A percentile compares a stretch with the other conserved stretches of the same genome.
Evolutionary conservation across 2,113 vertebrate species (phyloP).

Genomic region (Zosterops borbonicus): DNA sequence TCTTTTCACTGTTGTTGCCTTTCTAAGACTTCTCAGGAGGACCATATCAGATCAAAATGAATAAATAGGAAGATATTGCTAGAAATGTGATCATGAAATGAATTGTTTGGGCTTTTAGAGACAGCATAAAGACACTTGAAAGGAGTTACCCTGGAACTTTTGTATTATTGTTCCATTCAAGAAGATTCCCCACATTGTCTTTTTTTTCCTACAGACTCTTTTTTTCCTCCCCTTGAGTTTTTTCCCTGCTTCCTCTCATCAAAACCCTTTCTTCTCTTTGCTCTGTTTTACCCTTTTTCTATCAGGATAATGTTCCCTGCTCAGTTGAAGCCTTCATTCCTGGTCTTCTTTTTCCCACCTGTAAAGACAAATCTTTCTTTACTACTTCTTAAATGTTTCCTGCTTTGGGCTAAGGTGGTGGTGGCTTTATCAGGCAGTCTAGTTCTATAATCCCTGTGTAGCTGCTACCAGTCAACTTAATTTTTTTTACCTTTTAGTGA

Average conservation of each 20-base stretch:
- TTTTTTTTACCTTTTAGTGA: neutral
- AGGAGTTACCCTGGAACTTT: neutral
- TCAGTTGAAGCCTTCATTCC: neutral
- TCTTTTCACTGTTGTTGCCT: neutral
- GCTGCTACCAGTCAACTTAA: neutral
- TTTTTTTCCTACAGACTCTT: neutral
- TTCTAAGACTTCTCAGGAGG: neutral
- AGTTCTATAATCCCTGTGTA: neutral
- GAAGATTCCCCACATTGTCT: neutral
- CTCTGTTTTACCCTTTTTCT: neutral
- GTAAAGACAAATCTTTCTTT: neutral
- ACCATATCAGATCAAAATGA: neutral
- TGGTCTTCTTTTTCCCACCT: neutral
- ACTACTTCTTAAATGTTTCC: neutral
- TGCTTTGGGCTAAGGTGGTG: neutral
- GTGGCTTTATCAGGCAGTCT: neutral
- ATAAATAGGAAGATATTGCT: neutral
- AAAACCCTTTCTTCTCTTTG: neutral
- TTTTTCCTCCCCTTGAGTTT: neutral
- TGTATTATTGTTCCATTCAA: neutral
- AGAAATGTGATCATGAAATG: neutral
- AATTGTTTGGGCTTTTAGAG: accelerated
- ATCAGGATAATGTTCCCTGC: neutral
- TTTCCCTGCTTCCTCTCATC: accelerated
- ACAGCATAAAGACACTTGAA: neutral